A percentile compares a stretch with the other conserved stretches of the same genome.
Evolutionary conservation across 2,888 invertebrate species (phyloP).

Genomic region (Eristalis intricaria): DNA sequence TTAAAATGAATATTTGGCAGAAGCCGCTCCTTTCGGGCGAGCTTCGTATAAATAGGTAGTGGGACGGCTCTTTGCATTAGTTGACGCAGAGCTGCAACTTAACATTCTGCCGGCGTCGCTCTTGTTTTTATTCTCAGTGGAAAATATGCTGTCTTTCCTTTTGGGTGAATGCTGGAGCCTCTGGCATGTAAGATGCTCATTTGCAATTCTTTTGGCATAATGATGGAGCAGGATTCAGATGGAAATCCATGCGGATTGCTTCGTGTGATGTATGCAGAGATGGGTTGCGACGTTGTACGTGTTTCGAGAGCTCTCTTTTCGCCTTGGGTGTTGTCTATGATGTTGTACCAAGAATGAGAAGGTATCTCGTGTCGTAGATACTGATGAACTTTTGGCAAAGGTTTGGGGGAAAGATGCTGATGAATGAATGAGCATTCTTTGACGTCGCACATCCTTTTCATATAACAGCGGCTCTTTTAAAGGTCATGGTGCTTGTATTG

Average conservation of each 20-base stretch:
- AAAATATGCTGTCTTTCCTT: conserved; percentile 58
- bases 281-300: conserved; percentile 49
- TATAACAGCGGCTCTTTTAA: background rate
- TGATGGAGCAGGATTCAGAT: conserved; percentile 61
- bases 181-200: conserved; percentile 68
- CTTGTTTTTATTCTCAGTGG: conserved; percentile 28
- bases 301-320: conserved; percentile 25
- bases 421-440: background rate
- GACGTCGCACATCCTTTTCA: background rate
- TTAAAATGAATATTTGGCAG: conserved; percentile 61
- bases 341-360: conserved; percentile 8
- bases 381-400: conserved; percentile 13
- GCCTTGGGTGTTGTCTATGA: conserved; percentile 5
- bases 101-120: conserved; percentile 57
- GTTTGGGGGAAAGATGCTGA: background rate
- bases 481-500: background rate
- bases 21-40: conserved; percentile 18
- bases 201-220: conserved; percentile 73
- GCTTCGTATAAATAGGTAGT: conserved; percentile 46
- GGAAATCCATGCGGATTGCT: conserved; percentile 58
- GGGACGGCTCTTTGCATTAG: conserved; percentile 45
- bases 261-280: conserved; percentile 42
- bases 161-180: conserved; percentile 17
- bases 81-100: conserved; percentile 38
- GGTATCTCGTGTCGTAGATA: conserved; percentile 13